Percentiles rank a stretch among this genome's conserved stretches.
Evolutionary conservation across 2,797 vertebrate genomes (phyloP).

Genomic region (Falco berigora): DNA sequence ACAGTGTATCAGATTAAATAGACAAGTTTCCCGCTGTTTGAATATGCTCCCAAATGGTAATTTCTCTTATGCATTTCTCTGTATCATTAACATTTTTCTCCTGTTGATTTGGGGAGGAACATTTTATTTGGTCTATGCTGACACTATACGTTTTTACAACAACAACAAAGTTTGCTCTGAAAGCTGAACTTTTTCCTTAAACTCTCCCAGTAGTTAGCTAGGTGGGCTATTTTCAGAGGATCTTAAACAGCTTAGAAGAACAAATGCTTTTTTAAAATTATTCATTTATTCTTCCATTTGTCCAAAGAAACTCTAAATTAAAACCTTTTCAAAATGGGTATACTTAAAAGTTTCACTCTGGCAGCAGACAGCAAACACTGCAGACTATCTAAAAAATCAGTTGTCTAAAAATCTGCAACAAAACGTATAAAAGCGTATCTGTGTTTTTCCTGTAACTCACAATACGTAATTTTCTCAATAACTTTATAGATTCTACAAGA

Average conservation of each 20-base stretch:
- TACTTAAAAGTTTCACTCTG: background rate
- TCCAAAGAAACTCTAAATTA: background rate
- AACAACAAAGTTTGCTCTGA: background rate
- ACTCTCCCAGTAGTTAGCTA: background rate
- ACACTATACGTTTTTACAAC: background rate
- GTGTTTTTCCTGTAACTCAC: background rate
- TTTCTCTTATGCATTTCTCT: background rate
- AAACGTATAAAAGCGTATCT: background rate
- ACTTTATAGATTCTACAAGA: background rate
- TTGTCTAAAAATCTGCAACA: background rate
- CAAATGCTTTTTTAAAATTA: background rate
- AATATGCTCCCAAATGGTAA: background rate
- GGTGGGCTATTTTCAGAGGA: background rate
- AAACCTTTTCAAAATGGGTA: background rate
- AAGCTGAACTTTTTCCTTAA: background rate
- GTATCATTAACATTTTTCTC: background rate
- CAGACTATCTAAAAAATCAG: background rate
- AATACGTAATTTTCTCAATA: background rate
- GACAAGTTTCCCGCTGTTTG: background rate
- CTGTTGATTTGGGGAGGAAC: background rate
- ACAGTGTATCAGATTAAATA: background rate
- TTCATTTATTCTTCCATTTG: background rate
- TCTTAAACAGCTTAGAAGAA: background rate
- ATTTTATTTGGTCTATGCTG: background rate
- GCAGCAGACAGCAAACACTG: background rate